These are phyloP conservation scores for Eunapius fragilis DNA, from an alignment of 37 sponge, comb jelly and placozoan genomes.

Conservation along the genomic window DNA sequence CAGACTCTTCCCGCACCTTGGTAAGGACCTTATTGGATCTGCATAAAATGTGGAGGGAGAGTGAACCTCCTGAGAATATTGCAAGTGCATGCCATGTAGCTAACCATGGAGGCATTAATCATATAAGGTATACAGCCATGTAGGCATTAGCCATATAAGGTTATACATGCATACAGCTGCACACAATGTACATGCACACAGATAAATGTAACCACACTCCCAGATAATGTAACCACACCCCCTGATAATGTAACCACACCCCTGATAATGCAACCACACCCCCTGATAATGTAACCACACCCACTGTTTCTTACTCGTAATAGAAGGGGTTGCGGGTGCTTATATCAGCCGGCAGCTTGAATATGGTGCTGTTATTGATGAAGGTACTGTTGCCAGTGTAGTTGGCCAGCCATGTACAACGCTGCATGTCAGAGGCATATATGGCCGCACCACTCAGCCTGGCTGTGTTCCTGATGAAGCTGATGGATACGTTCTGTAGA, in stretches of 20 bases:
- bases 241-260: neutral
- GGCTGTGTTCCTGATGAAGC: slow-evolving; percentile 69
- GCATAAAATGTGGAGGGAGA: neutral
- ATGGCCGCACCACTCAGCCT: slow-evolving; percentile 82
- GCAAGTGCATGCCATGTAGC: too few relatives aligned
- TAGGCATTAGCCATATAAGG: too few relatives aligned
- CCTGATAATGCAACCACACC: too few relatives aligned
- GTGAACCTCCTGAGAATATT: too few relatives aligned
- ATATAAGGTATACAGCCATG: too few relatives aligned
- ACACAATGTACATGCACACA: neutral
- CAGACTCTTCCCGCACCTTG: neutral
- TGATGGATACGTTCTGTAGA: slow-evolving; percentile 53
- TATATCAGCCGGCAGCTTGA: slow-evolving; percentile 31
- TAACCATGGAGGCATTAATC: too few relatives aligned
- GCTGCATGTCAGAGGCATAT: slow-evolving; percentile 79
- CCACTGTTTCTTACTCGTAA: neutral
- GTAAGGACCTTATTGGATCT: neutral
- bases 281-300: neutral
- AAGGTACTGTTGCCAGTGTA: slow-evolving; percentile 20
- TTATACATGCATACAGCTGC: too few relatives aligned
- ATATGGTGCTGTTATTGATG: slow-evolving; percentile 21
- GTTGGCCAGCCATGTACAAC: slow-evolving; percentile 70
- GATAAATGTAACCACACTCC: neutral
- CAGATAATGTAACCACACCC: neutral
- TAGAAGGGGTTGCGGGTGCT: neutral